Percentiles rank a stretch among this genome's conserved stretches.
phyloP scores from a whole-genome alignment of 2,797 vertebrate species.

The Gadopsis marmoratus region DNA sequence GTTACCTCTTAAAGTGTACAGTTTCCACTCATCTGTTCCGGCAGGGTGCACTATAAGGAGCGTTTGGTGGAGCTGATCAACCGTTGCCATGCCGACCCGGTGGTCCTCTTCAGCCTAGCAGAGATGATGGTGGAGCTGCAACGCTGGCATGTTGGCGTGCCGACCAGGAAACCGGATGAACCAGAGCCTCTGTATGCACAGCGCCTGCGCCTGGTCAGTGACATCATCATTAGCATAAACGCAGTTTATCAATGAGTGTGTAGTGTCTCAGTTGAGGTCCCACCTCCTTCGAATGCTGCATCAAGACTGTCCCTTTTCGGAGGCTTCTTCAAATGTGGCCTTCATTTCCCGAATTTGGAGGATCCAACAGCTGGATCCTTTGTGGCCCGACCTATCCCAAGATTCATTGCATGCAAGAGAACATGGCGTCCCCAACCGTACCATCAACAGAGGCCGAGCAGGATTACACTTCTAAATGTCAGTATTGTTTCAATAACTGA shows the following conservation, averaged over 20 bases:
- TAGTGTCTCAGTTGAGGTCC: no score
- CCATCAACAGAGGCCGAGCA: no score
- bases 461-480: no score
- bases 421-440: no score
- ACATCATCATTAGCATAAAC: background rate
- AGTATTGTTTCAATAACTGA: no score
- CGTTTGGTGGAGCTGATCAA: slow-evolving; percentile 82
- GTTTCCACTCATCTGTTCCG: background rate
- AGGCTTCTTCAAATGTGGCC: no score
- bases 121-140: slow-evolving; percentile 78
- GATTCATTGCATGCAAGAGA: no score
- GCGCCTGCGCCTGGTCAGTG: slow-evolving; percentile 76
- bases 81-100: slow-evolving; percentile 76
- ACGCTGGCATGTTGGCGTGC: slow-evolving; percentile 73
- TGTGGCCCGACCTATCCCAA: no score
- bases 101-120: slow-evolving; percentile 63
- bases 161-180: slow-evolving; percentile 64
- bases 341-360: no score
- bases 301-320: no score
- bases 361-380: no score
- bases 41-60: slow-evolving; percentile 83
- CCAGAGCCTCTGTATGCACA: slow-evolving; percentile 60
- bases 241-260: background rate
- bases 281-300: no score
- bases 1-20: background rate